Conservation (phyloP, 2,888 invertebrate species). For the Octonoba sinensis region DNA sequence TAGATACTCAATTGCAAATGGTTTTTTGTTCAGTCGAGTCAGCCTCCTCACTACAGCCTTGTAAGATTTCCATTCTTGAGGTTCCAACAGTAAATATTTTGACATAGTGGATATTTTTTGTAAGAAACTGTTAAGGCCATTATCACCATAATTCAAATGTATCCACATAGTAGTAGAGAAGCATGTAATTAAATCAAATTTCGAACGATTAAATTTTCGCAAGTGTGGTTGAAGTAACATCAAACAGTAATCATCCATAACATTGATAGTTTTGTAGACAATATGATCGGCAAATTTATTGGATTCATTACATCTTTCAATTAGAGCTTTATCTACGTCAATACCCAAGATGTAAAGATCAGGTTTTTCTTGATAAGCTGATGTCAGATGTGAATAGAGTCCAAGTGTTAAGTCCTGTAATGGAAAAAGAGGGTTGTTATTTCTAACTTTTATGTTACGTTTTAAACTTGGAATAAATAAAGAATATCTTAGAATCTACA, state of each 20-base stretch:
- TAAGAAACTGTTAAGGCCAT: conserved; percentile 78
- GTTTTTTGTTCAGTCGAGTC: conserved; percentile 76
- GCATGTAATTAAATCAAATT: conserved; percentile 75
- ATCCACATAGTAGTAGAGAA: conserved; percentile 94
- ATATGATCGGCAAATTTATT: conserved; percentile 73
- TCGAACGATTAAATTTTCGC: conserved; percentile 12
- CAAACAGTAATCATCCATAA: conserved; percentile 72
- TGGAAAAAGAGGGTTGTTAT: background rate
- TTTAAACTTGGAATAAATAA: no score
- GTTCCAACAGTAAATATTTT: conserved; percentile 80
- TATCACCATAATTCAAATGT: conserved; percentile 86
- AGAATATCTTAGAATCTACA: no score
- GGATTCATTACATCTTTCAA: conserved; percentile 77
- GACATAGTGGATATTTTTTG: conserved; percentile 75
- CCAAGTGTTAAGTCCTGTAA: conserved; percentile 68
- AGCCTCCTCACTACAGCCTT: conserved; percentile 81
- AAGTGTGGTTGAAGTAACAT: conserved; percentile 25
- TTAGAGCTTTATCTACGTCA: conserved; percentile 81
- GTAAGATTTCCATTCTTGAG: conserved; percentile 89
- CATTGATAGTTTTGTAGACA: conserved; percentile 76
- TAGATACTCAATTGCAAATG: conserved; percentile 71
- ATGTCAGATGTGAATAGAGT: conserved; percentile 40
- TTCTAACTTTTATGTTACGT: no score
- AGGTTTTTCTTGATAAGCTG: background rate
- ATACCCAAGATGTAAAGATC: conserved; percentile 77